A percentile compares a stretch with the other conserved stretches of the same genome.
Conservation (phyloP, 2,888 invertebrate species). For the Tetropium fuscum region DNA sequence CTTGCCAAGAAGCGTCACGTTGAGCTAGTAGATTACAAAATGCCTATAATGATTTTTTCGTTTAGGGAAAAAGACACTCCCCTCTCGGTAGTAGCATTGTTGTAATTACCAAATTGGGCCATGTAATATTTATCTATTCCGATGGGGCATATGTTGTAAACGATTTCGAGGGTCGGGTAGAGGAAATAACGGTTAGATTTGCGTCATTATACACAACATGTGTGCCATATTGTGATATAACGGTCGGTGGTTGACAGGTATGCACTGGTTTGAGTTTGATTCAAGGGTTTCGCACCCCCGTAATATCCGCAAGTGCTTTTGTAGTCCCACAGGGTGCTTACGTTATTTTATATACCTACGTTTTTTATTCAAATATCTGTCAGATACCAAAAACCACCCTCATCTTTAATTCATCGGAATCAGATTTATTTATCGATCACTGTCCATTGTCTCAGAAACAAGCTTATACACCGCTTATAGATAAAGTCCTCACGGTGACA, state of each 20-base stretch:
- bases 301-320: constrained; percentile 4
- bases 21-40: too few species aligned
- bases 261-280: constrained; percentile 15
- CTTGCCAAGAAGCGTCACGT: too few species aligned
- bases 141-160: constrained; percentile 26
- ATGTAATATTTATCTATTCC: constrained; percentile 24
- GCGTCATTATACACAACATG: constrained; percentile 35
- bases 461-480: constrained; percentile 22
- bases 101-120: constrained; percentile 32
- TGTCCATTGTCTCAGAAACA: constrained; percentile 24
- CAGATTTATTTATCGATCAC: constrained; percentile 36
- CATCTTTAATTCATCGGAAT: constrained; percentile 12
- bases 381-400: too few species aligned
- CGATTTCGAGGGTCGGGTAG: constrained; percentile 18
- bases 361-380: too few species aligned
- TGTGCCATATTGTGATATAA: constrained; percentile 39
- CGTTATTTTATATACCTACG: too few species aligned
- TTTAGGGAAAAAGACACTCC: too few species aligned
- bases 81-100: constrained; percentile 6
- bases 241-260: constrained; percentile 37
- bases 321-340: too few species aligned
- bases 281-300: constrained; percentile 9
- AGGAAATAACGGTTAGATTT: constrained; percentile 47
- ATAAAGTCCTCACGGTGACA: constrained; percentile 42
- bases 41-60: too few species aligned